These are phyloP conservation scores for Hyposmocoma kahamanoa DNA, from an alignment of 1,140 invertebrate species.

Conservation along the genomic window DNA sequence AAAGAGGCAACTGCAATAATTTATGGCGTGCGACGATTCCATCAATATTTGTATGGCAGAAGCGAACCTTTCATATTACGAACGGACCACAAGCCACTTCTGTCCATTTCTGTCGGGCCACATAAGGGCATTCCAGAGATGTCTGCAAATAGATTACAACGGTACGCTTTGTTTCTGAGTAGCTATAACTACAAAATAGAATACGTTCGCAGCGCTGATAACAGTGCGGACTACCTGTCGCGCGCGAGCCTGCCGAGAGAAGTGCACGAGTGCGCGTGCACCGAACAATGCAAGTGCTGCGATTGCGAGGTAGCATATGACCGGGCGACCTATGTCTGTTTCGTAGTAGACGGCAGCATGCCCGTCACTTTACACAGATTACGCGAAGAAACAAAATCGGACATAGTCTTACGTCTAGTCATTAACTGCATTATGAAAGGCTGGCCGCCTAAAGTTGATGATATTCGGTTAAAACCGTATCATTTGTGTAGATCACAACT, in stretches of 20 bases:
- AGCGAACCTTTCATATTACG: background rate
- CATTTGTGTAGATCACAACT: conserved; percentile 7
- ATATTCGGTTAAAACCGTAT: conserved; percentile 4
- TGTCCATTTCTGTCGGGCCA: background rate
- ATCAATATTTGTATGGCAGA: conserved; percentile 14
- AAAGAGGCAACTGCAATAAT: conserved; percentile 62
- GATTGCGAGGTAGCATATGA: background rate
- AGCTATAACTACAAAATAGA: background rate
- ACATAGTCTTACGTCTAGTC: background rate
- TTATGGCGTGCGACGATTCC: conserved; percentile 45
- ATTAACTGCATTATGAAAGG: background rate
- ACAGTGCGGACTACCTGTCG: conserved; percentile 8
- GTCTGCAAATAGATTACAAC: background rate
- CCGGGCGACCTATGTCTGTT: conserved; percentile 7
- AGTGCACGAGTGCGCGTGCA: background rate
- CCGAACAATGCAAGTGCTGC: background rate
- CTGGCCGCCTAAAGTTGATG: conserved; percentile 6
- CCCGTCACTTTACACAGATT: background rate
- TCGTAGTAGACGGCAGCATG: background rate
- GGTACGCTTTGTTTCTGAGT: background rate
- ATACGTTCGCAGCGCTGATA: conserved; percentile 6
- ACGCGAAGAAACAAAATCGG: background rate
- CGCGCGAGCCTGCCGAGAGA: conserved; percentile 2
- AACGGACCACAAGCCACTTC: background rate
- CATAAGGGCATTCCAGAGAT: background rate